Conservation (phyloP, 1,140 invertebrate genomes). For the Steinernema feltiae region DNA sequence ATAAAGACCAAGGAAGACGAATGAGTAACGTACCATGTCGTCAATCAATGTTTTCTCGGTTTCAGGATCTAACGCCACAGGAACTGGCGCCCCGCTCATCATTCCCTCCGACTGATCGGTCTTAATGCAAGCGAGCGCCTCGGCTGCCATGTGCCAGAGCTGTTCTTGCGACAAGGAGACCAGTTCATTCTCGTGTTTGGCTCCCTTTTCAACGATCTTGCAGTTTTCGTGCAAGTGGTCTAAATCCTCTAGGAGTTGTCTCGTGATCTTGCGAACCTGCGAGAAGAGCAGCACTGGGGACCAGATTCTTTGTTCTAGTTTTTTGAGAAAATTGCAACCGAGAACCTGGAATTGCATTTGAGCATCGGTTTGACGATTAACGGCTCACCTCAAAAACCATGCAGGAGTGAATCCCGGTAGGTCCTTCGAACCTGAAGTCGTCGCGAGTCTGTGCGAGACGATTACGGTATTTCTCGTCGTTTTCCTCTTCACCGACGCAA, state of each 20-base stretch:
- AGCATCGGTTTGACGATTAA: neutral
- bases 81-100: constrained; percentile 60
- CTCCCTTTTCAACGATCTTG: constrained; percentile 96
- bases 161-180: constrained; percentile 50
- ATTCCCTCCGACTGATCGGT: constrained; percentile 74
- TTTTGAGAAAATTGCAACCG: constrained; percentile 91
- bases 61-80: constrained; percentile 68
- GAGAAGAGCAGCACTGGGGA: constrained; percentile 89
- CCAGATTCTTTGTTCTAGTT: constrained; percentile 92
- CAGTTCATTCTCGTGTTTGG: constrained; percentile 97
- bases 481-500: constrained; percentile 72
- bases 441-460: constrained; percentile 93
- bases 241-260: constrained; percentile 88
- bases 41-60: constrained; percentile 63
- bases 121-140: constrained; percentile 69
- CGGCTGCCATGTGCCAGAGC: constrained; percentile 41
- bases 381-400: constrained; percentile 49
- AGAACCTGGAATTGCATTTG: constrained; percentile 77
- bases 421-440: constrained; percentile 93
- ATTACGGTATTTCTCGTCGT: constrained; percentile 77
- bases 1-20: too few relatives aligned
- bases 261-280: constrained; percentile 89
- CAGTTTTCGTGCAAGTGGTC: constrained; percentile 95
- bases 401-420: constrained; percentile 76
- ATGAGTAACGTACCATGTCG: too few relatives aligned